A percentile compares a stretch with the other conserved stretches of the same genome.
These are phyloP conservation scores for Dolichoris vasculosae DNA, from an alignment of 1,140 invertebrate species.

Conservation along the genomic window DNA sequence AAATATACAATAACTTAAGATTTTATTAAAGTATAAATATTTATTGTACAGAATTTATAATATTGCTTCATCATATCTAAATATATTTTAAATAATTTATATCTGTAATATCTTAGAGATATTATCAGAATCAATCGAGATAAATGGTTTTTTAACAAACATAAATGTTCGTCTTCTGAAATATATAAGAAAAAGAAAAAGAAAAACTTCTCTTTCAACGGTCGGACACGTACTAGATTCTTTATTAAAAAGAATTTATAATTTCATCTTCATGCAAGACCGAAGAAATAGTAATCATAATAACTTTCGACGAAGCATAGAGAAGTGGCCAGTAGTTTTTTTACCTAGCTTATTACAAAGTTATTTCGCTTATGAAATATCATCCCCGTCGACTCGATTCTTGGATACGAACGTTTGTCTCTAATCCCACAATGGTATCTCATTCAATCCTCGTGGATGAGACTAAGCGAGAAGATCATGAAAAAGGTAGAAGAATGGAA, in stretches of 20 bases:
- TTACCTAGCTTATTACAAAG: not conserved
- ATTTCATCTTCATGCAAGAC: not conserved
- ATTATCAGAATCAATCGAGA: too few relatives aligned
- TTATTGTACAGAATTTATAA: too few relatives aligned
- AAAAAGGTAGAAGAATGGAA: not conserved
- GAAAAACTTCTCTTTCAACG: not conserved
- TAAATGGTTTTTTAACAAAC: too few relatives aligned
- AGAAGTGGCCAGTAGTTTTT: not conserved
- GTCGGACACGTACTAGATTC: not conserved
- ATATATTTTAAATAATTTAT: too few relatives aligned
- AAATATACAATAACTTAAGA: too few relatives aligned
- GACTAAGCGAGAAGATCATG: not conserved
- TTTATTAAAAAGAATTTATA: not conserved
- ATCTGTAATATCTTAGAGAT: too few relatives aligned
- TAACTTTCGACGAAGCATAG: not conserved
- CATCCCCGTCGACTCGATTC: not conserved
- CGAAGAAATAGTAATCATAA: not conserved
- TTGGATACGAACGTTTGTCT: not conserved
- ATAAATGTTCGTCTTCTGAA: not conserved
- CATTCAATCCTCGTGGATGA: not conserved
- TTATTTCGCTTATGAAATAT: constrained; percentile 22
- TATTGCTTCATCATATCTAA: too few relatives aligned
- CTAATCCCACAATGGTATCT: constrained; percentile 7
- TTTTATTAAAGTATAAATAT: too few relatives aligned
- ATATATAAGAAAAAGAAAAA: not conserved